Evolutionary conservation across 2,888 invertebrate genomes (phyloP).

Genomic region (Acleris literana): DNA sequence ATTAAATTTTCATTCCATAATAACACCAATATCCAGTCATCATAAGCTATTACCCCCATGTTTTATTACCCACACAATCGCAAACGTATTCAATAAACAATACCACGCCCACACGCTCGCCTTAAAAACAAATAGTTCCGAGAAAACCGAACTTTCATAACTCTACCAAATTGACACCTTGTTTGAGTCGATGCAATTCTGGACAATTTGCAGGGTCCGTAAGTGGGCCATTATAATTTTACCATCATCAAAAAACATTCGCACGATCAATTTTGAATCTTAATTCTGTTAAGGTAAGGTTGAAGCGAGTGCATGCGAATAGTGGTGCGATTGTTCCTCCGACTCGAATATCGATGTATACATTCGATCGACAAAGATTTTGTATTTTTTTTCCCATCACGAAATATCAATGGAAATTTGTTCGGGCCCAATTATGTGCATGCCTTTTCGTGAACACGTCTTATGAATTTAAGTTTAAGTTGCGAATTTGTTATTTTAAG

Average conservation of each 20-base stretch:
- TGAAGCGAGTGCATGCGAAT: conserved; percentile 36
- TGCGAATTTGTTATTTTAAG: conserved; percentile 8
- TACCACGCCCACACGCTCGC: conserved; percentile 65
- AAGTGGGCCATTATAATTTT: conserved; percentile 79
- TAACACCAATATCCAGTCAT: neutral
- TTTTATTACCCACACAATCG: conserved; percentile 31
- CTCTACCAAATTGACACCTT: conserved; percentile 83
- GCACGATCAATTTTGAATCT: conserved; percentile 42
- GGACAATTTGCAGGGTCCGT: conserved; percentile 78
- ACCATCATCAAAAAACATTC: conserved; percentile 47
- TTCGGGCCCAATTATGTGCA: conserved; percentile 77
- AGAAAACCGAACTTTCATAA: conserved; percentile 79
- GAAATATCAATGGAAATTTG: conserved; percentile 82
- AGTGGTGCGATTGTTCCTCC: conserved; percentile 52
- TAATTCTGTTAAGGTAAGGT: conserved; percentile 39
- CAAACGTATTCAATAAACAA: conserved; percentile 65
- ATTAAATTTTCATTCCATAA: neutral
- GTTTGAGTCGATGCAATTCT: conserved; percentile 76
- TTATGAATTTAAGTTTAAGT: conserved; percentile 41
- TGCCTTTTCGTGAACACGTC: conserved; percentile 66
- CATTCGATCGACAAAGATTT: conserved; percentile 77
- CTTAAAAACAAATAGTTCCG: conserved; percentile 81
- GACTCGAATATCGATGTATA: conserved; percentile 71
- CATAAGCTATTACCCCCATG: conserved; percentile 6
- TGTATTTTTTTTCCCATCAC: conserved; percentile 80